phyloP scores from a whole-genome alignment of 2,888 invertebrate genomes.

The Catocala nupta region DNA sequence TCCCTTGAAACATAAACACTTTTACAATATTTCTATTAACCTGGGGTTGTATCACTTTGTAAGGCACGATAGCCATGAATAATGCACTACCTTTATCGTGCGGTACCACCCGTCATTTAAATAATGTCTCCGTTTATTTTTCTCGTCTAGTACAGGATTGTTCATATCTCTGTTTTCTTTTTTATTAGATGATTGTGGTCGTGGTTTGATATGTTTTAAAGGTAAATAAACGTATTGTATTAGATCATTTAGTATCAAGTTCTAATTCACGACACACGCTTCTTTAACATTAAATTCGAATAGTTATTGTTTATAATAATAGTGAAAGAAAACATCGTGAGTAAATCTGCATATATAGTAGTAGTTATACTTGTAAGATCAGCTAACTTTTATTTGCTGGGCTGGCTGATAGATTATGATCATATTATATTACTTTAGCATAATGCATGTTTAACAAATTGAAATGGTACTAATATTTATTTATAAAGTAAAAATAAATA shows the following conservation, averaged over 20 bases:
- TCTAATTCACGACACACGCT: no score
- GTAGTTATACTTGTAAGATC: no score
- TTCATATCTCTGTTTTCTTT: not conserved
- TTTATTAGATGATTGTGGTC: no score
- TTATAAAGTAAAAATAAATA: conserved; percentile 1
- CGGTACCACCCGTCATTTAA: conserved; percentile 49
- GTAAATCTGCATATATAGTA: no score
- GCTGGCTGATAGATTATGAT: not conserved
- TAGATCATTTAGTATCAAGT: no score
- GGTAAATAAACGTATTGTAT: no score
- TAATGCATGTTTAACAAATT: not conserved
- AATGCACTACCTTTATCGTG: conserved; percentile 58
- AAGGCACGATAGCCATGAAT: conserved; percentile 63
- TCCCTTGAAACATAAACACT: conserved; percentile 52
- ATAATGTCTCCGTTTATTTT: conserved; percentile 46
- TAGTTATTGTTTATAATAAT: no score
- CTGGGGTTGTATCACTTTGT: conserved; percentile 75
- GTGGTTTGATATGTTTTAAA: no score
- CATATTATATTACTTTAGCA: not conserved
- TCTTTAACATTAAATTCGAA: no score
- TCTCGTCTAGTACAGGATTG: conserved; percentile 27
- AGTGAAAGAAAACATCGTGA: no score
- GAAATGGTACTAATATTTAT: no score
- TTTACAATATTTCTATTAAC: conserved; percentile 73
- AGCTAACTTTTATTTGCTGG: no score